Evolutionary conservation across 2,797 vertebrate genomes (phyloP).

Genomic region (Cirrhinus molitorella): DNA sequence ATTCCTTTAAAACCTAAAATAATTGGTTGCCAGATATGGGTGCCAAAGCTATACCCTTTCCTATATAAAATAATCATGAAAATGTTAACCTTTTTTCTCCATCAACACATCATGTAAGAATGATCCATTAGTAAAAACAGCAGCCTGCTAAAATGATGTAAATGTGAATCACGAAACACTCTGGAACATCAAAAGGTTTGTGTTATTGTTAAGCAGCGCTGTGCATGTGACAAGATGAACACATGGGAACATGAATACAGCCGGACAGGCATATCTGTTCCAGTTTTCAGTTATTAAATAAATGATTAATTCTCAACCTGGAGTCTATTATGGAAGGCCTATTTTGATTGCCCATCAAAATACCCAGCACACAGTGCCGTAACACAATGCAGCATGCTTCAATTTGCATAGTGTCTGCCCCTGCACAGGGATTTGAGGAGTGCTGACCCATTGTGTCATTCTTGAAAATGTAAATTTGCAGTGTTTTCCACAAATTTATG

Average conservation of each 20-base stretch:
- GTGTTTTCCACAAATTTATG: conserved; percentile 67
- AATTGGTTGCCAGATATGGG: too few species aligned
- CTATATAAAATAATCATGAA: background rate
- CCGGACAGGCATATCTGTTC: background rate
- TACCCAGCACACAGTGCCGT: conserved; percentile 1
- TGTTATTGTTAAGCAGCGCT: conserved; percentile 4
- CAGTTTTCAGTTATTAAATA: conserved; percentile 43
- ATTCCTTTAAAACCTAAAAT: too few species aligned
- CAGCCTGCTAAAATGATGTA: background rate
- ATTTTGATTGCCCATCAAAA: conserved; percentile 33
- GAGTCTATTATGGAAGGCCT: conserved; percentile 12
- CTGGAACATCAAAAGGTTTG: conserved; percentile 39
- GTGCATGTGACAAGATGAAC: conserved; percentile 7
- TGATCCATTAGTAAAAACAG: background rate
- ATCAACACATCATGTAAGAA: background rate
- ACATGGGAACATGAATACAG: conserved; percentile 6
- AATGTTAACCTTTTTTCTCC: background rate
- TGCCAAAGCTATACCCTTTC: background rate
- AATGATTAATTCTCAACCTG: conserved; percentile 35
- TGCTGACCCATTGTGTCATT: conserved; percentile 56
- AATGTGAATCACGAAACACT: conserved; percentile 21
- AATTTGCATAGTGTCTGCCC: conserved; percentile 50
- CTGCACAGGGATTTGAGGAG: conserved; percentile 52
- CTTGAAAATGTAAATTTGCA: conserved; percentile 70
- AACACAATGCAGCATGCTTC: conserved; percentile 22